phyloP scores from a whole-genome alignment of 2,797 vertebrate species.

The Melanogrammus aeglefinus region DNA sequence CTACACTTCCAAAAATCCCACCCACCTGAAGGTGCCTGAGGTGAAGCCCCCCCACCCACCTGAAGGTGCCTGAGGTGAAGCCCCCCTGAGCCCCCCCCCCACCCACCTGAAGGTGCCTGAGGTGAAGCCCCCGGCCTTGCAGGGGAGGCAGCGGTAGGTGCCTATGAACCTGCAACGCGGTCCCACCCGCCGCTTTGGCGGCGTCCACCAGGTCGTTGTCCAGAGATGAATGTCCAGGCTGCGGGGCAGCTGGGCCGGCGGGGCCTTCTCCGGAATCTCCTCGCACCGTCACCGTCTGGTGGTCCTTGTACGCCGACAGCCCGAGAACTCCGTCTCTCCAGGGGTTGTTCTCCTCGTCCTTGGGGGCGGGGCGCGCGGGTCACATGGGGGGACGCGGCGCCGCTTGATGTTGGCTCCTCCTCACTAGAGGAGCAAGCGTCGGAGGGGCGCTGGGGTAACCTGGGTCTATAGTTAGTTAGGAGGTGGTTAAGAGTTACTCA shows the following conservation, averaged over 20 bases:
- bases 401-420: not conserved
- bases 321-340: conserved; percentile 96
- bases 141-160: conserved; percentile 92
- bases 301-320: conserved; percentile 92
- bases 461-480: not conserved
- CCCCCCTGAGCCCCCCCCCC: conserved; percentile 51
- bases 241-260: conserved; percentile 92
- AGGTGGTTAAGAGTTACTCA: not conserved
- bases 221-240: conserved; percentile 92
- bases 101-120: conserved; percentile 91
- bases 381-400: not conserved
- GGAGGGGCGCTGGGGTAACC: conserved; percentile 82
- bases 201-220: conserved; percentile 93
- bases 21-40: conserved; percentile 91
- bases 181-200: conserved; percentile 94
- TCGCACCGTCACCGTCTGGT: conserved; percentile 96
- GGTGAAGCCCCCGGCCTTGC: conserved; percentile 93
- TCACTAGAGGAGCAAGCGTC: conserved; percentile 71
- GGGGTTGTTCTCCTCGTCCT: conserved; percentile 98
- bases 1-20: not conserved
- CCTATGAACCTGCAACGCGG: conserved; percentile 89
- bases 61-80: conserved; percentile 93
- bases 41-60: conserved; percentile 89
- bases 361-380: conserved; percentile 40
- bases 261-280: conserved; percentile 99